A percentile compares a stretch with the other conserved stretches of the same genome.
phyloP scores from a whole-genome alignment of 2,888 invertebrate genomes.

The Aporophyla nigra region DNA sequence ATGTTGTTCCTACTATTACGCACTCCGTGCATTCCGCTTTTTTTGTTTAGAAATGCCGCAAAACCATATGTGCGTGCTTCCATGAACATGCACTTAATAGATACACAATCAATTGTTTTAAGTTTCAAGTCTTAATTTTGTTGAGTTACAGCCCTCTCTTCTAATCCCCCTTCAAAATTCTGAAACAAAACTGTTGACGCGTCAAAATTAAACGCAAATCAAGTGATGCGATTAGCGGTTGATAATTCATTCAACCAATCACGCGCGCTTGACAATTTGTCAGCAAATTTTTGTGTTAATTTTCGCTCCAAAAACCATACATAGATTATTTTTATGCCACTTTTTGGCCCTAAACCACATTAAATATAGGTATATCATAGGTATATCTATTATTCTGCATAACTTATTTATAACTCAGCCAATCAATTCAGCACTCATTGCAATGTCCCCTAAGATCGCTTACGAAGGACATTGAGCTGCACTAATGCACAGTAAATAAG shows the following conservation, averaged over 20 bases:
- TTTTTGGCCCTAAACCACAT: not conserved
- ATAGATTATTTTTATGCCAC: not conserved
- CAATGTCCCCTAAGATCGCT: conserved; percentile 37
- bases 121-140: not conserved
- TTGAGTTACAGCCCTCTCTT: not conserved
- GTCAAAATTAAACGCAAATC: not conserved
- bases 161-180: not conserved
- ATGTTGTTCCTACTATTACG: no score
- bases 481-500: conserved; percentile 60
- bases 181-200: not conserved
- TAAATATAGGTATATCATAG: no score
- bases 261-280: not conserved
- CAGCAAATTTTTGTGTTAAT: not conserved
- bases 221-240: not conserved
- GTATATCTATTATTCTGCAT: not conserved
- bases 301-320: not conserved
- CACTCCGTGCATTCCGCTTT: no score
- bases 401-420: not conserved
- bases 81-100: no score
- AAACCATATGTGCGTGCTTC: no score
- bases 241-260: not conserved
- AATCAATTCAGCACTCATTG: conserved; percentile 22
- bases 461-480: conserved; percentile 43
- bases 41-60: no score
- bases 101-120: not conserved